phyloP scores from a whole-genome alignment of 2,797 vertebrate species.

The Pteropus rufus region DNA sequence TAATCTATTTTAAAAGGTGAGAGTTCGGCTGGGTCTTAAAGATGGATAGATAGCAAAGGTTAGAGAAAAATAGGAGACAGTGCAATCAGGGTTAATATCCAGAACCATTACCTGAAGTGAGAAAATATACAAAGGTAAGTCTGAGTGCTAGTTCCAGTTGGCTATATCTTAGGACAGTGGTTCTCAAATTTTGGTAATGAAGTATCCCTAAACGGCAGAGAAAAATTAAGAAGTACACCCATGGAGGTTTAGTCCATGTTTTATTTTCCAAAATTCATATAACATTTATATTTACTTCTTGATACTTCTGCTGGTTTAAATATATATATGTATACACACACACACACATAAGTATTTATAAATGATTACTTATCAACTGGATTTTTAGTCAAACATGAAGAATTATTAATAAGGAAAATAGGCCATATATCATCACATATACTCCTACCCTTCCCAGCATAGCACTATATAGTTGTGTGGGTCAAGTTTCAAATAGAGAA shows the following conservation, averaged over 20 bases:
- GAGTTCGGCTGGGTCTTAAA: background rate
- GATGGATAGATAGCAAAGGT: background rate
- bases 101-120: background rate
- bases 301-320: conserved; percentile 1
- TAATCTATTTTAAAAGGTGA: background rate
- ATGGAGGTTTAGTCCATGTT: background rate
- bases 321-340: background rate
- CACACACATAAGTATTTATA: background rate
- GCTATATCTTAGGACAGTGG: background rate
- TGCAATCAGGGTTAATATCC: background rate
- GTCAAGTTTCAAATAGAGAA: background rate
- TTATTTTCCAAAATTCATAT: conserved; percentile 7
- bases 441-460: background rate
- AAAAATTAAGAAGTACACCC: background rate
- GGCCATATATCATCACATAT: background rate
- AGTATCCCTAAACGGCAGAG: background rate
- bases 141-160: background rate
- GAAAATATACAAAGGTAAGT: background rate
- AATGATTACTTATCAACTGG: background rate
- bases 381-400: background rate
- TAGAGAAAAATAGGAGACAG: background rate
- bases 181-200: background rate
- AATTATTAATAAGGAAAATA: background rate
- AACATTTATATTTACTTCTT: background rate
- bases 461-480: background rate